Evolutionary conservation across 2,113 vertebrate species (phyloP).

Genomic region (Pithys albifrons): DNA sequence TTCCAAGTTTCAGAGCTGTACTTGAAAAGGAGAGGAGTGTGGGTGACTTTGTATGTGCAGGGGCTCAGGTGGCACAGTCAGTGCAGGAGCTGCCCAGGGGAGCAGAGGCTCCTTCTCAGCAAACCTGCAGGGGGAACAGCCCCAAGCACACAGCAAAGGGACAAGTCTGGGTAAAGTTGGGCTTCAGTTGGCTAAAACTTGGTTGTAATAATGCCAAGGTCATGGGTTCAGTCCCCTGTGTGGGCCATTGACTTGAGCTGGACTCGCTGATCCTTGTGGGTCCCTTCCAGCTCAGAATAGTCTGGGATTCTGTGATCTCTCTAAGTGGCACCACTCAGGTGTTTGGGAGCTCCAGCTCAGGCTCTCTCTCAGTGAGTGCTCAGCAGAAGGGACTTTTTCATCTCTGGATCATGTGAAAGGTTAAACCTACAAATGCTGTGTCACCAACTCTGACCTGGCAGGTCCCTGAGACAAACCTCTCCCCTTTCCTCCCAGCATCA

Average conservation of each 20-base stretch:
- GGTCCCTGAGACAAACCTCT: not conserved
- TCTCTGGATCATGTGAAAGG: not conserved
- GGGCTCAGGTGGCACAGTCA: constrained; percentile 64
- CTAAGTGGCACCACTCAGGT: constrained; percentile 16
- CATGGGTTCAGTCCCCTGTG: no score
- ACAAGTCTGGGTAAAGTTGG: not conserved
- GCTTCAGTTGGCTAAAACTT: not conserved
- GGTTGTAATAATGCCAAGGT: no score
- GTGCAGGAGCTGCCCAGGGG: constrained; percentile 29
- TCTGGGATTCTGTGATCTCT: not conserved
- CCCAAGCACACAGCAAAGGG: constrained; percentile 42
- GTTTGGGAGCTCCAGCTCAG: not conserved
- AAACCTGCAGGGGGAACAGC: constrained; percentile 23
- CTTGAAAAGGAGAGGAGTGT: constrained; percentile 50
- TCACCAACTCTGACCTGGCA: not conserved
- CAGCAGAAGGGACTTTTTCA: constrained; percentile 22
- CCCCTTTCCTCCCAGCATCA: constrained; percentile 18
- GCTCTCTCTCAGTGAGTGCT: not conserved
- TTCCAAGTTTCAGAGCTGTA: constrained; percentile 28
- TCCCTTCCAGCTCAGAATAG: no score
- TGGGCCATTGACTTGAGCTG: no score
- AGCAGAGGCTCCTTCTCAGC: constrained; percentile 25
- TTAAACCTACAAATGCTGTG: not conserved
- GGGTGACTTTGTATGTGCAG: constrained; percentile 30
- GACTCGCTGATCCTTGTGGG: no score